phyloP scores from a whole-genome alignment of 2,797 vertebrate species.

The Microchirus variegatus region DNA sequence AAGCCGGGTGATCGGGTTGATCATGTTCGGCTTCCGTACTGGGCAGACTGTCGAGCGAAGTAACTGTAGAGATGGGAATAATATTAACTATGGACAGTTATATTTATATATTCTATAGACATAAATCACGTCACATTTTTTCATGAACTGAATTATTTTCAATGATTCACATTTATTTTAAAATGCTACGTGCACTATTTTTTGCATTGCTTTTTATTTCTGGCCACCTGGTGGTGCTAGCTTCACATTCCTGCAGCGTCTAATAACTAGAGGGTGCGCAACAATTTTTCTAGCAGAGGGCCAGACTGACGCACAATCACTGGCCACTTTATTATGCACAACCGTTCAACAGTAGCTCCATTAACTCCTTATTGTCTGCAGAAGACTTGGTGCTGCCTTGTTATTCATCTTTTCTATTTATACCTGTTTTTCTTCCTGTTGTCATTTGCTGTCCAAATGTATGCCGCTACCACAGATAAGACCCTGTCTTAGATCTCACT shows the following conservation, averaged over 20 bases:
- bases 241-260: neutral
- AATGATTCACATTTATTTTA: neutral
- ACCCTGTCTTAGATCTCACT: too few relatives aligned
- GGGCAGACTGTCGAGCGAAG: neutral
- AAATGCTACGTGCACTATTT: neutral
- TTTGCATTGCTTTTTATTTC: slow-evolving; percentile 5
- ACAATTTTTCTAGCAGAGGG: too few relatives aligned
- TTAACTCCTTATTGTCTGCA: too few relatives aligned
- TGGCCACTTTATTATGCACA: too few relatives aligned
- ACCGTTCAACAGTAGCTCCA: too few relatives aligned
- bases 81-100: neutral
- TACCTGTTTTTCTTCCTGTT: too few relatives aligned
- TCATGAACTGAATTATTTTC: neutral
- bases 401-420: too few relatives aligned
- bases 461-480: too few relatives aligned
- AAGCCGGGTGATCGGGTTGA: slow-evolving; percentile 72
- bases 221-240: slow-evolving; percentile 52
- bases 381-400: too few relatives aligned
- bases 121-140: fast-evolving
- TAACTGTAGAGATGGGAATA: too few relatives aligned
- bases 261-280: neutral
- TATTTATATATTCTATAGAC: neutral
- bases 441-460: too few relatives aligned
- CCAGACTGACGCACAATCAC: too few relatives aligned
- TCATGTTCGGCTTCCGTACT: slow-evolving; percentile 79